phyloP scores from a whole-genome alignment of 2,888 invertebrate genomes.

The Phymatocera aterrima region DNA sequence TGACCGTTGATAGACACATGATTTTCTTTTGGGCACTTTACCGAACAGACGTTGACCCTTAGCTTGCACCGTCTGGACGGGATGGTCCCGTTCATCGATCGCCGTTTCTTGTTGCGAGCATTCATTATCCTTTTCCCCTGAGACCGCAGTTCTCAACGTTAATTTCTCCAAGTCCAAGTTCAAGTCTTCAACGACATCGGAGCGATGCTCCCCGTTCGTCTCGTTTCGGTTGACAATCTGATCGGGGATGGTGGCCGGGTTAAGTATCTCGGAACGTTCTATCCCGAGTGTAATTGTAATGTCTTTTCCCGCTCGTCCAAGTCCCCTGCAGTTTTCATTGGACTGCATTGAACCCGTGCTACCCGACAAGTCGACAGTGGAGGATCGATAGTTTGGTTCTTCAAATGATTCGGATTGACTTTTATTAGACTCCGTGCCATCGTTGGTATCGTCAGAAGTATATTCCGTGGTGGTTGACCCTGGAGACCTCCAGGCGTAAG shows the following conservation, averaged over 20 bases:
- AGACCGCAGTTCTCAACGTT: not conserved
- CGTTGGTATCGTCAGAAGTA: slow-evolving; percentile 18
- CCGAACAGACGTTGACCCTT: not conserved
- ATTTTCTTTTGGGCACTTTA: slow-evolving; percentile 60
- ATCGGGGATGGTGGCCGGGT: not conserved
- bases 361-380: not conserved
- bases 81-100: too few species aligned
- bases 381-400: not conserved
- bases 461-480: not conserved
- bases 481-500: slow-evolving; percentile 2
- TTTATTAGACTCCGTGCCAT: not conserved
- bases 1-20: slow-evolving; percentile 65
- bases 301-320: not conserved
- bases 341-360: not conserved
- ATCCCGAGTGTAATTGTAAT: not conserved
- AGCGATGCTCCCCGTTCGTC: not conserved
- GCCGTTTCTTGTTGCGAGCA: too few species aligned
- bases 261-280: not conserved
- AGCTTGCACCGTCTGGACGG: not conserved
- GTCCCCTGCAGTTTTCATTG: not conserved
- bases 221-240: not conserved
- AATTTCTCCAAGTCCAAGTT: slow-evolving; percentile 16
- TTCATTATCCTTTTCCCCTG: not conserved
- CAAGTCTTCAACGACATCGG: slow-evolving; percentile 7
- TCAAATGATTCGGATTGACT: not conserved